A percentile compares a stretch with the other conserved stretches of the same genome.
phyloP scores from a whole-genome alignment of 2,888 invertebrate genomes.

The Trissoscelio sp. region DNA sequence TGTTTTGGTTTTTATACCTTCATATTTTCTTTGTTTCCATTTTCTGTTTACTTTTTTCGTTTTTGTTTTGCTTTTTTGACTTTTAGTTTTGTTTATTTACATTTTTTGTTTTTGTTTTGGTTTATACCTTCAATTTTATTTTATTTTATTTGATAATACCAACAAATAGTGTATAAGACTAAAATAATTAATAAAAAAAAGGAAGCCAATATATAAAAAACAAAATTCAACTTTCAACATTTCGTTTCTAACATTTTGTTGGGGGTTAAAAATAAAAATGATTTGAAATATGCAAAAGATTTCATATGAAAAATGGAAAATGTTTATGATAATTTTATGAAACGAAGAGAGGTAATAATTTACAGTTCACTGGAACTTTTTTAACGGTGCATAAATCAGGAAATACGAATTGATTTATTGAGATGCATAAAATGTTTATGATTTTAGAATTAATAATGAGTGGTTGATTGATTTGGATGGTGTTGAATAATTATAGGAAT shows the following conservation, averaged over 20 bases:
- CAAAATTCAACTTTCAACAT: background rate
- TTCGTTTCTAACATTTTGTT: background rate
- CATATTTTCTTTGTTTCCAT: too few species aligned
- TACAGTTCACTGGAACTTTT: background rate
- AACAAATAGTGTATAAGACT: too few species aligned
- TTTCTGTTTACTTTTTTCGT: too few species aligned
- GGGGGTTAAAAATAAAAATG: background rate
- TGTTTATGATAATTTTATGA: background rate
- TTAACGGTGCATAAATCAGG: conserved; percentile 15
- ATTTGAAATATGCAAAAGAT: background rate
- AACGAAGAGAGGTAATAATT: conserved; percentile 1
- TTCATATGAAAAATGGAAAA: background rate
- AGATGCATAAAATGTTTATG: conserved; percentile 12
- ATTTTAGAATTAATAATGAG: conserved; percentile 8
- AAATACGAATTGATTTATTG: conserved; percentile 8
- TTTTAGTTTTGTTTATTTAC: too few species aligned
- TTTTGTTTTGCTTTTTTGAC: too few species aligned
- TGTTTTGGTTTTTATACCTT: too few species aligned
- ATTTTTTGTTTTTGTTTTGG: too few species aligned
- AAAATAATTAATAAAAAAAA: too few species aligned
- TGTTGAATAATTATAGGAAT: too few species aligned
- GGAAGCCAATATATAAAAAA: too few species aligned
- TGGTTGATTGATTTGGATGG: background rate
- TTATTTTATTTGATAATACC: too few species aligned
- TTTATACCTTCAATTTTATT: too few species aligned